phyloP scores from a whole-genome alignment of 2,113 vertebrate genomes.

The Camelus bactrianus region DNA sequence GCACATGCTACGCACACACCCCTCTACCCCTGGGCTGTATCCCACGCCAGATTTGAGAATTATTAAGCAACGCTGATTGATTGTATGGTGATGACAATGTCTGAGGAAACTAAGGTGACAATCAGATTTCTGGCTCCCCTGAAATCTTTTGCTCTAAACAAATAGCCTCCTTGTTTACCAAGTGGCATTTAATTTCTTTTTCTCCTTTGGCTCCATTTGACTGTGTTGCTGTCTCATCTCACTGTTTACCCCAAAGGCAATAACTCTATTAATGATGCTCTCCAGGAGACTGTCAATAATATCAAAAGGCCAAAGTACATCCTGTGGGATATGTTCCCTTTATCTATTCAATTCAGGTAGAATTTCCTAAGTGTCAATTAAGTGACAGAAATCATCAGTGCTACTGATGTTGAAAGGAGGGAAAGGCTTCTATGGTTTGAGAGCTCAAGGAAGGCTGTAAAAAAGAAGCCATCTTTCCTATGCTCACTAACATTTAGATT shows the following conservation, averaged over 20 bases:
- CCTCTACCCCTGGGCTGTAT: too few relatives aligned
- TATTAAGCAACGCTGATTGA: neutral
- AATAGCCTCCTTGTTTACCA: neutral
- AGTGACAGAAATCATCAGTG: neutral
- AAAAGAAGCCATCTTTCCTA: neutral
- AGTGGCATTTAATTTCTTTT: neutral
- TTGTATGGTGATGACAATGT: neutral
- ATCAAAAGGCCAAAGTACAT: neutral
- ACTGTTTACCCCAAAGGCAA: neutral
- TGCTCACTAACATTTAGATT: neutral
- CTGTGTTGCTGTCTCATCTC: neutral
- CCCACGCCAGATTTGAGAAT: neutral
- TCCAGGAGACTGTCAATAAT: neutral
- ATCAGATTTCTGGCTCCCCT: neutral
- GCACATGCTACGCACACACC: too few relatives aligned
- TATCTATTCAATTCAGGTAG: neutral
- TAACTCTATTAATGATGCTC: neutral
- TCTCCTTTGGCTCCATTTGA: neutral
- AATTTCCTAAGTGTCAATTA: constrained; percentile 19
- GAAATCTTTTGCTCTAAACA: neutral
- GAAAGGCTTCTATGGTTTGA: neutral
- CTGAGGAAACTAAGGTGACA: neutral
- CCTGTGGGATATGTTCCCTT: neutral
- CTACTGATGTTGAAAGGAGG: neutral
- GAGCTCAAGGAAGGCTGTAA: neutral